Evolutionary conservation across 2,113 vertebrate species (phyloP).

Genomic region (Chaetodon trifascialis): DNA sequence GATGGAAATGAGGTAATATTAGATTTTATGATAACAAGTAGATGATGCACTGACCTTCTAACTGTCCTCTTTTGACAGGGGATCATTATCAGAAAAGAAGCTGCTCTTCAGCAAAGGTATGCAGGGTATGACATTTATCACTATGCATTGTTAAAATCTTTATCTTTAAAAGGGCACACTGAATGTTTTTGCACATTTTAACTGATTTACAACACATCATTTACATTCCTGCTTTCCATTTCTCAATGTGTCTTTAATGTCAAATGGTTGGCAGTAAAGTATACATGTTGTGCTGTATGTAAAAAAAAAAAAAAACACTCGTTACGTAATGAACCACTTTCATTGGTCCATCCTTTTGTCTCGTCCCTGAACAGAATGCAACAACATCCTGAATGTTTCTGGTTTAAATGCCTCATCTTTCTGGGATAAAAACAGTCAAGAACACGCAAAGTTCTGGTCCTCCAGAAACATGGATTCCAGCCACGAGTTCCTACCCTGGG

Average conservation of each 20-base stretch:
- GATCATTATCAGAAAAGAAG: constrained; percentile 90
- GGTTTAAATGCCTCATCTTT: constrained; percentile 85
- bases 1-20: background rate
- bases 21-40: background rate
- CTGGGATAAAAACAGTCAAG: constrained; percentile 73
- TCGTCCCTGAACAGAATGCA: constrained; percentile 81
- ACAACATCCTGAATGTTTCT: constrained; percentile 70
- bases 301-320: constrained; percentile 8
- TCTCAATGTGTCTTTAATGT: background rate
- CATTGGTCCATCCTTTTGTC: background rate
- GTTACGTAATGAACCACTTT: constrained; percentile 5
- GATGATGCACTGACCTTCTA: constrained; percentile 10
- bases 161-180: background rate
- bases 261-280: background rate
- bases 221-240: background rate
- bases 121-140: background rate
- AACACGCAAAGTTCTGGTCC: constrained; percentile 69
- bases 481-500: constrained; percentile 76
- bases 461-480: constrained; percentile 52
- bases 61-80: constrained; percentile 76
- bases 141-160: background rate
- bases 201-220: background rate
- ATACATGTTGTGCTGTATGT: background rate
- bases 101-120: constrained; percentile 88
- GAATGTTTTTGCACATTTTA: background rate